Evolutionary conservation across 2,888 invertebrate genomes (phyloP), one percentile per base, ranked within the genome.

Genomic region (Eulithis prunata): DNA sequence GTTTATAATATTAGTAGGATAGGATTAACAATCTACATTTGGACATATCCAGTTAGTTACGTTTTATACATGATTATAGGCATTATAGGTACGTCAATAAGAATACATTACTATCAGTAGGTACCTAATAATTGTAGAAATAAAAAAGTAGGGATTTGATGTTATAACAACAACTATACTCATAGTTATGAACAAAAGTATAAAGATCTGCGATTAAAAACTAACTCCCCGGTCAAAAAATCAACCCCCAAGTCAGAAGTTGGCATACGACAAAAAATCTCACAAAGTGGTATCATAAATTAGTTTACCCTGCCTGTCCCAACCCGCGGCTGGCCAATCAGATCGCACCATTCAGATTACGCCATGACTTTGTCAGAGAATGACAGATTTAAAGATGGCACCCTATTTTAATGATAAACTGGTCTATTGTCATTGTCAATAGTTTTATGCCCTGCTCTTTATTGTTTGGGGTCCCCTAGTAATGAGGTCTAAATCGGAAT

Each of bases 261-360:
- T 21, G 45, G 14, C 12, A 82, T 79, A 90, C 91, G 94, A 93
- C 85, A 86, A 89, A 87, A 89, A 90, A 94, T 94, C 91, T 89
- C 86, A 86, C 88, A 89, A 94, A 88, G 86, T 88, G 85, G 85
- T 82, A 83, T 84, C 78, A 84, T 61, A 57, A 87, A 85, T 85
- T 83, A 85, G 84, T 47, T 57, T 43, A 41, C 43, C 52, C 12
- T 38, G 36, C 47, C 28, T 57, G 3, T 46, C 47, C 13, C 28
- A 58, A 57, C 62, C 62, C 59, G 56, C 66, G 36, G 13, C 55
- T 52, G 63, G 73, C 90, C 91, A 91, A 90, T 90, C 78, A 79
- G 69, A 74, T 62, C 69, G 60, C 76, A 36, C 69, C 70, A 53
- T 75, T 72, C 57, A 28, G 68, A 73, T 78, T 74, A 81, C 81